Evolutionary conservation across 2,888 invertebrate genomes (phyloP), one percentile per base, ranked within the genome.

Genomic region (Leptarthrus brevirostris): DNA sequence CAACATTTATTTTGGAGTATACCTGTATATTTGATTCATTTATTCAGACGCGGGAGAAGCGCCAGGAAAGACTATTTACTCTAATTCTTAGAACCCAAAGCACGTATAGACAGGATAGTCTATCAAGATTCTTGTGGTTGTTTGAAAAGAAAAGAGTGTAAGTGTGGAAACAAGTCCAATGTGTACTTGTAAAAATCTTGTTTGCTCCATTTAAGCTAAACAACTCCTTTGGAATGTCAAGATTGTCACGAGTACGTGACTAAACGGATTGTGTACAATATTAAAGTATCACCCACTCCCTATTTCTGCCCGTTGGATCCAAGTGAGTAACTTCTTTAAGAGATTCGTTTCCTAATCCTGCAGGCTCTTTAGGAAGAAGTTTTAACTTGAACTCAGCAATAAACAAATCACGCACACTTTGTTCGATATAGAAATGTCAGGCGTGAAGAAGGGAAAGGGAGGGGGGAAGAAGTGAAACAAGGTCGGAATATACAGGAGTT

Each of bases 181-280:
- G 52, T 69, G 69, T 52, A 49, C 69, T 69, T 69, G 34, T 49
- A 69, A 69, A 69, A 69, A 69, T 69, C 69, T 69, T 52, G 52
- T 69, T 69, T 69, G 69, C 69, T 69, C 69, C 69, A 69, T 69
- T 69, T 69, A 69, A 69, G 52, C 30, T 69, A 69, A 69, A 69
- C 30, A 52, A 22, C 30, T 30, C 52, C 34, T 30, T 52, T 18
- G 52, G 52, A 52, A 69, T 69, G 69, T 69, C 69, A 69, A 52
- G 69, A 69, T 69, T 64, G 64, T 47, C 26, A 64, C 24, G 64
- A 64, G 24, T 64, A 64, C 64, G 64, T 64, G 64, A 64, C 64
- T 64, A 64, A 64, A 64, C 64, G 64, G 64, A 44, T 64, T 64
- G 64, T 64, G 64, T 47, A 40, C 64, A 47, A 47, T 47, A 64